phyloP scores from a whole-genome alignment of 2,797 vertebrate species.

The Cynodonichthys magdalenae region DNA sequence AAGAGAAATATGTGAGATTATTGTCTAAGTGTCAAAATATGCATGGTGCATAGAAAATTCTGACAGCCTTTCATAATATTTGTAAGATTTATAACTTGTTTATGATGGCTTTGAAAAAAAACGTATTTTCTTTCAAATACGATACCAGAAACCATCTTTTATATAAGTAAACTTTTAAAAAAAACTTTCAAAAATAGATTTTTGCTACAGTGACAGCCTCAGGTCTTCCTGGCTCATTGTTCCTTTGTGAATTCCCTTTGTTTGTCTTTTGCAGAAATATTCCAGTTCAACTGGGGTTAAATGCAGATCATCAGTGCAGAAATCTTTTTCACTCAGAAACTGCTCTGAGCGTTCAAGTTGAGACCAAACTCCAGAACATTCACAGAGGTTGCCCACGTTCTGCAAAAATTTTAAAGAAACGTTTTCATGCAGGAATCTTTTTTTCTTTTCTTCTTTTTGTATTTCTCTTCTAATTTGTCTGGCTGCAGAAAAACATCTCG shows the following conservation, averaged over 20 bases:
- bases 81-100: too few relatives aligned
- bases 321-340: too few relatives aligned
- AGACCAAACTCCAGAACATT: not conserved
- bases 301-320: not conserved
- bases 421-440: not conserved
- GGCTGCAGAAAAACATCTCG: not conserved
- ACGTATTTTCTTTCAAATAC: too few relatives aligned
- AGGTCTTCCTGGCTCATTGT: not conserved
- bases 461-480: not conserved
- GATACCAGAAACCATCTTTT: not conserved
- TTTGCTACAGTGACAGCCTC: not conserved
- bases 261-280: not conserved
- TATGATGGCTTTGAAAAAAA: too few relatives aligned
- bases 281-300: not conserved
- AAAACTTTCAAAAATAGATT: not conserved
- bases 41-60: too few relatives aligned
- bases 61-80: too few relatives aligned
- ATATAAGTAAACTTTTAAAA: not conserved
- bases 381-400: not conserved
- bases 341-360: not conserved
- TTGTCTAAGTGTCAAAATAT: too few relatives aligned
- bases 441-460: not conserved
- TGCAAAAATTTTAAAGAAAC: too few relatives aligned
- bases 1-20: too few relatives aligned
- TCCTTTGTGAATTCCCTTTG: not conserved